Conservation (phyloP, 2,888 invertebrate species). For the Chaitophorus viminalis region DNA sequence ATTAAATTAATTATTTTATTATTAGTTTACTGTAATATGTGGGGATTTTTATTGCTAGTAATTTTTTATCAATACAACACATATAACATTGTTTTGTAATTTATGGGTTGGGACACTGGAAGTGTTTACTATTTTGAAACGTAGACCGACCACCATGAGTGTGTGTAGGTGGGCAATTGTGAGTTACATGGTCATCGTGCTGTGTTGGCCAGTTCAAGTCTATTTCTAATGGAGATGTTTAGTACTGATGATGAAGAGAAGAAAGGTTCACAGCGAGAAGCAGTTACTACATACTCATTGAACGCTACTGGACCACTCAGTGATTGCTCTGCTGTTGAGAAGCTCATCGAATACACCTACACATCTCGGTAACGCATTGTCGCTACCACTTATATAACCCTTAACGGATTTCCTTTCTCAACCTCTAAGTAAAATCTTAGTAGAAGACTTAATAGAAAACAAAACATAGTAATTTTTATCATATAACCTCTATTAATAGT, state of each 20-base stretch:
- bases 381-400: slow-evolving; percentile 43
- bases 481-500: neutral
- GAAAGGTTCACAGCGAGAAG: slow-evolving; percentile 68
- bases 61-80: neutral
- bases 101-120: slow-evolving; percentile 54
- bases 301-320: slow-evolving; percentile 70
- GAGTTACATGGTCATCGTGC: slow-evolving; percentile 83
- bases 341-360: slow-evolving; percentile 85
- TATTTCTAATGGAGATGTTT: slow-evolving; percentile 80
- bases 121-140: slow-evolving; percentile 60
- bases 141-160: slow-evolving; percentile 63
- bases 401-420: slow-evolving; percentile 42
- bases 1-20: slow-evolving; percentile 7
- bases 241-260: slow-evolving; percentile 71
- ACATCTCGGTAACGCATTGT: slow-evolving; percentile 72
- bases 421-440: slow-evolving; percentile 35
- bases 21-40: neutral
- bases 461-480: neutral
- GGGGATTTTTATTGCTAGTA: slow-evolving; percentile 20
- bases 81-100: slow-evolving; percentile 38
- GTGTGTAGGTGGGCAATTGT: slow-evolving; percentile 73
- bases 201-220: slow-evolving; percentile 81
- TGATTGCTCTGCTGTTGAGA: slow-evolving; percentile 77
- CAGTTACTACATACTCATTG: slow-evolving; percentile 72
- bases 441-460: neutral